A percentile compares a stretch with the other conserved stretches of the same genome.
phyloP scores from a whole-genome alignment of 2,888 invertebrate genomes.

The Poecilus cupreus region DNA sequence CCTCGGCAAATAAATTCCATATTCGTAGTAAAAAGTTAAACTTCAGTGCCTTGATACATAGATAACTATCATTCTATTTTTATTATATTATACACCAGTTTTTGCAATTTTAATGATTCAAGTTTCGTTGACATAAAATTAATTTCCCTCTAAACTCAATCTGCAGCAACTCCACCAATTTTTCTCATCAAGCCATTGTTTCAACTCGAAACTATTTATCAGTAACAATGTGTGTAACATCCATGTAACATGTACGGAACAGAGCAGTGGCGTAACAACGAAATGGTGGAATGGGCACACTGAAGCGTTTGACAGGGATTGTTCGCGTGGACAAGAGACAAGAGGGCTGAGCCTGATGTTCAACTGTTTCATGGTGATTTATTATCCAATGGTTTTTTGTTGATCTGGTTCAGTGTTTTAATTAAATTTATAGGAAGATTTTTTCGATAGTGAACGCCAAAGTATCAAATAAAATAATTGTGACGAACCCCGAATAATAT shows the following conservation, averaged over 20 bases:
- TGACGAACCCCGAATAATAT: too few species aligned
- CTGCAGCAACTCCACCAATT: not conserved
- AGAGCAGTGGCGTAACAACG: not conserved
- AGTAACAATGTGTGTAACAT: not conserved
- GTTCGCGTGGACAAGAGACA: conserved; percentile 17
- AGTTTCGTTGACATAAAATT: too few species aligned
- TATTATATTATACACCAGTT: too few species aligned
- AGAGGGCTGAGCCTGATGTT: not conserved
- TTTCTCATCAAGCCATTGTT: not conserved
- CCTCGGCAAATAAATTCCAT: too few species aligned
- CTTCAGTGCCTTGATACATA: too few species aligned
- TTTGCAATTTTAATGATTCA: too few species aligned
- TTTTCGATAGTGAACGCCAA: too few species aligned
- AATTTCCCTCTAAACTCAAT: too few species aligned
- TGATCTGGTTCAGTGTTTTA: not conserved
- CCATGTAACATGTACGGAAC: not conserved
- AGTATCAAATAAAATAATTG: too few species aligned
- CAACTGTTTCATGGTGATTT: conserved; percentile 19
- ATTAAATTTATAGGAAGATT: conserved; percentile 23
- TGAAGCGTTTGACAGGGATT: conserved; percentile 21
- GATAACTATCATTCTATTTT: too few species aligned
- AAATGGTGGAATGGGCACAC: not conserved
- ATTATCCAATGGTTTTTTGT: conserved; percentile 7
- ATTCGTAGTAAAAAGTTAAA: too few species aligned
- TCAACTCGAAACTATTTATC: not conserved